Conservation (phyloP, 2,797 vertebrate species). For the Euphonia xanthogaster region DNA sequence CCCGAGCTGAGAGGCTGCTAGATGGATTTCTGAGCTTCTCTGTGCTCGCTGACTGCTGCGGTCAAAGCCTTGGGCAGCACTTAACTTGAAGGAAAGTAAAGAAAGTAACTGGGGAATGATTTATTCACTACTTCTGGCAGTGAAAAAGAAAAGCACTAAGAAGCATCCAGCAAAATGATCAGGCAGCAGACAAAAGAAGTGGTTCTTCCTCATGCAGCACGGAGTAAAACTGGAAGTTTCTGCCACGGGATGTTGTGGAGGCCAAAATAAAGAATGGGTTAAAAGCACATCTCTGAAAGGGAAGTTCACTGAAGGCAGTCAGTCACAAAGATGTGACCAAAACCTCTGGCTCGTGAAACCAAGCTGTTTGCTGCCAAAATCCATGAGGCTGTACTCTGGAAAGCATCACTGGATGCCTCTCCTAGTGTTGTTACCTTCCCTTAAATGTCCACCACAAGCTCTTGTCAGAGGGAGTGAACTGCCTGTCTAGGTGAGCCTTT, state of each 20-base stretch:
- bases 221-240: not conserved
- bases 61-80: conserved; percentile 20
- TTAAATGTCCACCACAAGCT: not conserved
- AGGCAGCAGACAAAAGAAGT: not conserved
- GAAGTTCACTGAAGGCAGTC: not conserved
- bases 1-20: not conserved
- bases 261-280: not conserved
- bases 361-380: conserved; percentile 3
- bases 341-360: not conserved
- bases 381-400: not conserved
- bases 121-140: conserved; percentile 24
- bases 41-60: not conserved
- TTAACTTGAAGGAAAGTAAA: conserved; percentile 7
- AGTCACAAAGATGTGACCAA: not conserved
- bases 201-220: not conserved
- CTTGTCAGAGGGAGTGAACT: not conserved
- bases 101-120: conserved; percentile 21
- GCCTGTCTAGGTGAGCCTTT: not conserved
- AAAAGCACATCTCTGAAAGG: not conserved
- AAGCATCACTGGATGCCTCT: not conserved
- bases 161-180: not conserved
- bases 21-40: conserved; percentile 11
- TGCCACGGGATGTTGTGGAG: not conserved
- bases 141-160: not conserved
- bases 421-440: not conserved